phyloP scores from a whole-genome alignment of 1,140 invertebrate species.

The Physella acuta region DNA sequence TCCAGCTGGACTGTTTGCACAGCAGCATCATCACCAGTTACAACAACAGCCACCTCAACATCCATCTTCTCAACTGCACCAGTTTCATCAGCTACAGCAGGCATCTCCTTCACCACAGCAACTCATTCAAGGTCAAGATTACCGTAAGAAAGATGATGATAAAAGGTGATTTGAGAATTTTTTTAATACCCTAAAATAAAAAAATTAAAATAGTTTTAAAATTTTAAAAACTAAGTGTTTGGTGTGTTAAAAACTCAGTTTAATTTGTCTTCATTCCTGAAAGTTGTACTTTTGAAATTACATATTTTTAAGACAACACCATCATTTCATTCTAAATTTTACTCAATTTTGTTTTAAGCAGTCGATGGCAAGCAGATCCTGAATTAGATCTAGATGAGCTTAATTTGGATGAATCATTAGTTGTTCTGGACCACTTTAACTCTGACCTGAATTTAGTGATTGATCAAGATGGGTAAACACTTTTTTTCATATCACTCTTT shows the following conservation, averaged over 20 bases:
- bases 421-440: conserved; percentile 64
- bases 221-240: no score
- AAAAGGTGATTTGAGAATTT: conserved; percentile 1
- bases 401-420: conserved; percentile 34
- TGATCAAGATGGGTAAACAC: conserved; percentile 65
- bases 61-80: conserved; percentile 1
- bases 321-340: no score
- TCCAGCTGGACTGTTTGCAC: not conserved
- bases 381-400: conserved; percentile 28
- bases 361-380: conserved; percentile 27
- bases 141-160: conserved; percentile 16
- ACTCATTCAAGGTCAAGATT: not conserved
- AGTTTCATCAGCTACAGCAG: conserved; percentile 13
- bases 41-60: conserved; percentile 14
- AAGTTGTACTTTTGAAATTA: no score
- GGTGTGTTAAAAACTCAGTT: no score
- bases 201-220: not conserved
- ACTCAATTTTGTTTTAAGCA: no score
- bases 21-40: conserved; percentile 19
- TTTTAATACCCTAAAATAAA: not conserved
- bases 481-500: not conserved
- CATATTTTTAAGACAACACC: no score
- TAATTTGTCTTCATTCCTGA: no score
- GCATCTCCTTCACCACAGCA: conserved; percentile 22
- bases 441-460: conserved; percentile 86